Evolutionary conservation across 2,888 invertebrate genomes (phyloP).

Genomic region (Oscheius myriophilus): DNA sequence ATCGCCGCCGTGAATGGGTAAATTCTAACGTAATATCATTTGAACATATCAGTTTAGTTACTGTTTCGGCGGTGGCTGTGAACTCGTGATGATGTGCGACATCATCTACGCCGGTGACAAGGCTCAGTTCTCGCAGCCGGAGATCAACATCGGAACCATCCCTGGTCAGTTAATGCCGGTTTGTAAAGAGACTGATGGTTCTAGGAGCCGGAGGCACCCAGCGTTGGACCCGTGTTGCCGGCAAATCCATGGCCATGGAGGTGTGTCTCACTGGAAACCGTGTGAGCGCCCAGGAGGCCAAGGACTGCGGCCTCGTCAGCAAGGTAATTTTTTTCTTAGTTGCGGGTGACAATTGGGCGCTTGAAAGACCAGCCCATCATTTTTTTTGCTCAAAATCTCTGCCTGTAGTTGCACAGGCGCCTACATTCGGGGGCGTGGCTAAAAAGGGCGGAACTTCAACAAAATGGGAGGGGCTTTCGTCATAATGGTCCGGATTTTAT

Average conservation of each 20-base stretch:
- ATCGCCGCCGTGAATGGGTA: constrained; percentile 98
- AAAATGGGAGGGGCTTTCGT: no score
- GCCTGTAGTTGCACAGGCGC: no score
- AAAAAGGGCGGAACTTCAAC: no score
- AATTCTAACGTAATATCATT: neutral
- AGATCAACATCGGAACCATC: constrained; percentile 94
- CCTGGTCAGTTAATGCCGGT: constrained; percentile 75
- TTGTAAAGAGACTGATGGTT: neutral
- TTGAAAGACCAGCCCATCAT: no score
- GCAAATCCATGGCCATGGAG: constrained; percentile 99
- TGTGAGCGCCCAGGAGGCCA: constrained; percentile 89
- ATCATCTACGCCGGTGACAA: constrained; percentile 95
- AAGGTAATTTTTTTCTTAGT: no score
- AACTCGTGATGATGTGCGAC: constrained; percentile 98
- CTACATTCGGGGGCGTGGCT: no score
- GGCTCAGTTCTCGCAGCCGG: constrained; percentile 97
- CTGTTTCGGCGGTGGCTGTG: constrained; percentile 88
- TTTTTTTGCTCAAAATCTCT: no score
- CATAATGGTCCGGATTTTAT: no score
- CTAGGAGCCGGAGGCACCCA: constrained; percentile 88
- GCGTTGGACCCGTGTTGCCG: constrained; percentile 83
- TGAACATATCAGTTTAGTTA: constrained; percentile 23
- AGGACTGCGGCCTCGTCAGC: constrained; percentile 75
- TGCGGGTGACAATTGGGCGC: no score
- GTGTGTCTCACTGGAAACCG: constrained; percentile 91